Evolutionary conservation across 2,113 vertebrate genomes (phyloP), one percentile per base, ranked within the genome.

Genomic region (Porphyrio hochstetteri): DNA sequence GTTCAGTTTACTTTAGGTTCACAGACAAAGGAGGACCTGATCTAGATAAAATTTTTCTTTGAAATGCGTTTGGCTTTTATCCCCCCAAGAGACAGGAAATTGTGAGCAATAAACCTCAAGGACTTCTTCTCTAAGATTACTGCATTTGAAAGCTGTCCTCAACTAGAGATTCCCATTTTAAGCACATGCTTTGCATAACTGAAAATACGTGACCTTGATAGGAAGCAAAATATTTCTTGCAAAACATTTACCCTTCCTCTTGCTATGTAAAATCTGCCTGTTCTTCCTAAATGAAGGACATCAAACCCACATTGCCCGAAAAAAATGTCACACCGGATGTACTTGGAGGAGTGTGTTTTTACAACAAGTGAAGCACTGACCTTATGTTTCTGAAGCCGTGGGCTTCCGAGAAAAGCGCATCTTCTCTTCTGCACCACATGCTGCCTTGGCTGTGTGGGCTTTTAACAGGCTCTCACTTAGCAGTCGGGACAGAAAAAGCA

Each of bases 171-270:
- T 60, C 92, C 71, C 90, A 59, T 86, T 86, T 75, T 44, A 76
- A 91, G 57, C 90, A 74, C 68, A 93, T 78, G 60, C 60, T 94
- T 96, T 56, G 92, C 90, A 86, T 94, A 95, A 64, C 90, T 86
- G 69, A 67, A 89, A 93, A 94, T 70, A 77, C 1, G 0, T 42
- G 67, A 83, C 94, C 94, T 94, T 90, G 93, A 56, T 57, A 76
- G 48, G 50, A 93, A 65, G 87, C 84, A 90, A 88, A 95, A 68
- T 36, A 87, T 56, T 52, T 67, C 76, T 86, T 16, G 10, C 56
- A 59, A 90, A 95, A 92, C 76, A 85, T 82, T 92, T 65, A 67
- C 86, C 71, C 80, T 92, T 80, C 29, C 36, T 71, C 40, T 80
- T 24, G 92, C 75, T 67, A 29, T 19, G 59, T 23, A 59, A 72